A percentile compares a stretch with the other conserved stretches of the same genome.
These are phyloP conservation scores for Lasioglossum villosulum DNA, from an alignment of 2,888 invertebrate species.

Conservation along the genomic window DNA sequence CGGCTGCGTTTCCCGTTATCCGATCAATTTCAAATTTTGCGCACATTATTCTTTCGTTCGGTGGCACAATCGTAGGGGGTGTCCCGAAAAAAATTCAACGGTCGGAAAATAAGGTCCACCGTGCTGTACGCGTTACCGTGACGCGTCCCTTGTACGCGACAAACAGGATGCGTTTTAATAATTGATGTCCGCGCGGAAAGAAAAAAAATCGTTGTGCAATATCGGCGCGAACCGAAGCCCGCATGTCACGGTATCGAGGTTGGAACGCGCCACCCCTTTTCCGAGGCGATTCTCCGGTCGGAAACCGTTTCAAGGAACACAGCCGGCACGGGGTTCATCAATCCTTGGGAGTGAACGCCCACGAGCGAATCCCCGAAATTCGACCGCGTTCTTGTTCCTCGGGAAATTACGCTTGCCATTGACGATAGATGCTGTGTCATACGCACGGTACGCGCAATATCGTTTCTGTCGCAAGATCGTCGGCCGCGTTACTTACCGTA, in stretches of 20 bases:
- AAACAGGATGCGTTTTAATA: background rate
- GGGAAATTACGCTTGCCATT: conserved; percentile 51
- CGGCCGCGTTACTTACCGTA: conserved; percentile 36
- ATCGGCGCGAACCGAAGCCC: conserved; percentile 2
- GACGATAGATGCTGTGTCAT: conserved; percentile 46
- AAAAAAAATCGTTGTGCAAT: conserved; percentile 4
- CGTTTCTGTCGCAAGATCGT: conserved; percentile 46
- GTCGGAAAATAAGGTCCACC: no score
- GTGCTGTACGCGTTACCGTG: background rate
- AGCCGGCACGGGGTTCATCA: conserved; percentile 39
- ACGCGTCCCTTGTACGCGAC: background rate
- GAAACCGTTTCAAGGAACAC: conserved; percentile 17
- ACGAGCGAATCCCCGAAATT: conserved; percentile 20
- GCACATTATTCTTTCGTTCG: no score
- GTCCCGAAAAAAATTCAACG: no score
- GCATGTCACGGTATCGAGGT: conserved; percentile 12
- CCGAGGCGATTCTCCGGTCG: background rate
- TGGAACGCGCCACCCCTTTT: conserved; percentile 13
- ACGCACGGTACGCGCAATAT: conserved; percentile 38
- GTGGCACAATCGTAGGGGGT: no score
- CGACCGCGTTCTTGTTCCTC: conserved; percentile 34
- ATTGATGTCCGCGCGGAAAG: background rate
- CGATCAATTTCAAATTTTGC: no score
- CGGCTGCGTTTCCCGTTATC: no score
- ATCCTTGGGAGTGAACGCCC: conserved; percentile 48